These are phyloP conservation scores for Danionella cerebrum DNA, from an alignment of 2,113 vertebrate species.

Conservation along the genomic window DNA sequence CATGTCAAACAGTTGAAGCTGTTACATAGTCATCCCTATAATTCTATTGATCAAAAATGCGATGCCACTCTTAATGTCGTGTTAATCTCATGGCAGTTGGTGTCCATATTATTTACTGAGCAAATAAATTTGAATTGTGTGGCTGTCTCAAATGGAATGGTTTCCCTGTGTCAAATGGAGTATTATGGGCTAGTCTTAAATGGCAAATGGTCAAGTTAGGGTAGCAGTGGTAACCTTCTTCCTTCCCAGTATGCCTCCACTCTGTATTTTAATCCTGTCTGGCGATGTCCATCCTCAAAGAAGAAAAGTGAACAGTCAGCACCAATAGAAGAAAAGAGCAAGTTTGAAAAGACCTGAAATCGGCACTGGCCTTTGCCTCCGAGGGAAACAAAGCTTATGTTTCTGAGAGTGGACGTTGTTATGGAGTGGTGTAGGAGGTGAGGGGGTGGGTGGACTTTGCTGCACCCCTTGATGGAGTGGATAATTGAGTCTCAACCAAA, in stretches of 20 bases:
- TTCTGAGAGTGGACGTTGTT: not conserved
- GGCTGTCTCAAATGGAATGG: no score
- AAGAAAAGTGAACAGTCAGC: slow-evolving; percentile 20
- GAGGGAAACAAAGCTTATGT: not conserved
- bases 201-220: no score
- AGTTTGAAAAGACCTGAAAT: slow-evolving; percentile 20
- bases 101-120: no score
- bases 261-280: not conserved
- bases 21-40: no score
- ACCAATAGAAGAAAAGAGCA: slow-evolving; percentile 2
- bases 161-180: no score
- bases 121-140: no score
- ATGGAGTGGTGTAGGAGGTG: slow-evolving; percentile 8
- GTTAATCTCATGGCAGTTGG: no score
- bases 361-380: slow-evolving; percentile 13
- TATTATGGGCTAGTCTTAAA: no score
- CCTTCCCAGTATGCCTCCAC: not conserved
- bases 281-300: not conserved
- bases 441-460: slow-evolving; percentile 42
- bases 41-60: no score
- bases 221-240: not conserved
- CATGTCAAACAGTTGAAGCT: no score
- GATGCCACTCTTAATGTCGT: no score
- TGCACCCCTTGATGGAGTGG: slow-evolving; percentile 61
- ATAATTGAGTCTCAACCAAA: slow-evolving; percentile 73